Base-by-base conservation (phyloP, 1,140 invertebrate species). In the Drosophila melanica region DNA sequence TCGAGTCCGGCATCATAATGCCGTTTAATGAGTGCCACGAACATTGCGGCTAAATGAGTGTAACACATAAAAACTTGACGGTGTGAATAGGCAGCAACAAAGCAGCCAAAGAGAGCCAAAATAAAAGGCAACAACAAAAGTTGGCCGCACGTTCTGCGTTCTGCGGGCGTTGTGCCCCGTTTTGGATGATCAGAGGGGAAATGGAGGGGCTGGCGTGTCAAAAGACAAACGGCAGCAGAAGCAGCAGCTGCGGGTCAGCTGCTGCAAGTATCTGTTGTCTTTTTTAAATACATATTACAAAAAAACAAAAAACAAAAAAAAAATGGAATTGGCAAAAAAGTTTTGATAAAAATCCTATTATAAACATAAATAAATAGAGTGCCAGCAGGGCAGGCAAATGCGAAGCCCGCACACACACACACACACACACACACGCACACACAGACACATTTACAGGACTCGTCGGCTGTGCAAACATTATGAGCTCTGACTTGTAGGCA, bases 321-420 rank as follows among this genome's bases (percentile, higher is more conserved):
- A 23, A 87, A 81, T 73, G 66, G 77, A 79, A 89, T 87, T 62
- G 71, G 73, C 47, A 67, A 47, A 47, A 84, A 85, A 87, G 79
- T 89, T 84, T 79, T 87, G 82, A 87, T 87, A 87, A 87, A 87
- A 87, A 87, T 87, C 82, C 79, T 89, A 87, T 87, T 89, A 87
- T 82, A 87, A 89, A 89, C 79, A 87, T 87, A 87, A 87, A 87
- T 89, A 87, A 87, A 87, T 87, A 89, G 84, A 74, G 79, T 73
- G 82, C 44, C 57, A 62, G 42, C 45, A 60, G 65, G 27, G n/a
- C 47, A 47, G 47, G 55, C 69, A 72, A 72, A 66, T 67, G 57
- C 11, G 45, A 30, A 42, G 62, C 65, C 55, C 68, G 84, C 63
- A 77, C 62, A 72, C 59, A 58, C 42, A 53, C 47, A 53, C 41